Evolutionary conservation across 1,140 invertebrate species (phyloP).

Genomic region (Drosophila repleta): DNA sequence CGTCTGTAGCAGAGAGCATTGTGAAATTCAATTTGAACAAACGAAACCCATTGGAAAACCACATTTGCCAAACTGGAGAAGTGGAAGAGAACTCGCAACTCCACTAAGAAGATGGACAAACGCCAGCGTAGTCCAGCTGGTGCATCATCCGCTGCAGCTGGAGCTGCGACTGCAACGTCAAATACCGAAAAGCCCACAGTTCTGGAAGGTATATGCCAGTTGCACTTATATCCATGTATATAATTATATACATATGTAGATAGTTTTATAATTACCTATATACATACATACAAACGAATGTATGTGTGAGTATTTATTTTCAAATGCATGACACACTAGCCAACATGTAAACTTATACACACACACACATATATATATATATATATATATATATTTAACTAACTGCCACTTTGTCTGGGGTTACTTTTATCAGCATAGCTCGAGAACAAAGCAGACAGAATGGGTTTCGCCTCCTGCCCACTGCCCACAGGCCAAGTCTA

Average conservation of each 20-base stretch:
- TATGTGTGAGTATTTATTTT: background rate
- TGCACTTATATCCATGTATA: background rate
- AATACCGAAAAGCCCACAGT: conserved; percentile 71
- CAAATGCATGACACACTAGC: conserved; percentile 3
- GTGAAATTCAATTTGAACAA: conserved; percentile 20
- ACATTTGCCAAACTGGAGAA: conserved; percentile 76
- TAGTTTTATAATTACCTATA: background rate
- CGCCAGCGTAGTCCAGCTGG: conserved; percentile 59
- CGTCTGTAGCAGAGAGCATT: conserved; percentile 17
- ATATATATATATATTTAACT: background rate
- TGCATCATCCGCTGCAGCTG: conserved; percentile 6
- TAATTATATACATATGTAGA: background rate
- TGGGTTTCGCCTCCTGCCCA: background rate
- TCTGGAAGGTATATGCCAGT: conserved; percentile 68
- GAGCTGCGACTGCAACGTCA: conserved; percentile 19
- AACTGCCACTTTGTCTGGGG: conserved; percentile 3
- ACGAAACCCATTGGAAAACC: conserved; percentile 10
- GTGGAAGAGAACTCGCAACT: conserved; percentile 82
- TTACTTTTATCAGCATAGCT: conserved; percentile 21
- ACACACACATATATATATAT: background rate
- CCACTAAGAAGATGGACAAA: conserved; percentile 79
- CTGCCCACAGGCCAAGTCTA: conserved; percentile 6
- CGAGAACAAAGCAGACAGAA: conserved; percentile 5
- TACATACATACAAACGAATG: background rate
- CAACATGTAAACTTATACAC: background rate